phyloP scores from a whole-genome alignment of 2,888 invertebrate genomes.

The Papilio elwesi region DNA sequence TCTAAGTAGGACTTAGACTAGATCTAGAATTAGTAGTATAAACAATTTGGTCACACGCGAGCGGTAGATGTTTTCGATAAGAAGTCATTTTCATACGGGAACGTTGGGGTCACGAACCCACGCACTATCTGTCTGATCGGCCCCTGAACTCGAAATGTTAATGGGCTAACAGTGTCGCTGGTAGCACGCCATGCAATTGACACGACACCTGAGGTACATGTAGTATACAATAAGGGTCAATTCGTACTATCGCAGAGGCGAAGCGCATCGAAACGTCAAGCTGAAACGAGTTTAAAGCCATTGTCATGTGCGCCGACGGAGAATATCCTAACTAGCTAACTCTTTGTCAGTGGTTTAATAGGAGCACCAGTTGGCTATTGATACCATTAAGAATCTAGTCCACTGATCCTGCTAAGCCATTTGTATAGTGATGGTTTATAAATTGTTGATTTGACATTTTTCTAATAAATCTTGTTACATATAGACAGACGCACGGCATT shows the following conservation, averaged over 20 bases:
- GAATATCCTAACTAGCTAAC: no score
- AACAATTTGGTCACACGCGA: constrained; percentile 53
- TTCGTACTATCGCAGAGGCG: not conserved
- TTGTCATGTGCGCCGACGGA: no score
- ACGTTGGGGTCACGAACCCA: constrained; percentile 53
- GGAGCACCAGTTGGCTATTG: no score
- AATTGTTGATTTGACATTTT: no score
- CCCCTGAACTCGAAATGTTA: constrained; percentile 68
- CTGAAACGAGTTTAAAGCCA: no score
- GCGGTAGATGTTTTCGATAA: constrained; percentile 54
- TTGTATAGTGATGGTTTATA: no score
- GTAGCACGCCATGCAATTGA: constrained; percentile 54
- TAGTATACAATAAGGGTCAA: constrained; percentile 17
- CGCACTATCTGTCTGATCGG: constrained; percentile 63
- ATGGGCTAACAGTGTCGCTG: constrained; percentile 53
- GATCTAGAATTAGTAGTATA: constrained; percentile 43
- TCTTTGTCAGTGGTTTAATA: no score
- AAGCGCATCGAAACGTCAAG: no score
- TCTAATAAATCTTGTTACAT: no score
- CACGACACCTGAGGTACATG: constrained; percentile 52
- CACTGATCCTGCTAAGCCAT: no score
- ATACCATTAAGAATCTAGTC: no score
- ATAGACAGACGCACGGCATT: no score
- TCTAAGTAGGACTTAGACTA: not conserved
- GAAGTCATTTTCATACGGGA: constrained; percentile 56